phyloP scores from a whole-genome alignment of 2,888 invertebrate genomes.

The Ochropleura plecta region DNA sequence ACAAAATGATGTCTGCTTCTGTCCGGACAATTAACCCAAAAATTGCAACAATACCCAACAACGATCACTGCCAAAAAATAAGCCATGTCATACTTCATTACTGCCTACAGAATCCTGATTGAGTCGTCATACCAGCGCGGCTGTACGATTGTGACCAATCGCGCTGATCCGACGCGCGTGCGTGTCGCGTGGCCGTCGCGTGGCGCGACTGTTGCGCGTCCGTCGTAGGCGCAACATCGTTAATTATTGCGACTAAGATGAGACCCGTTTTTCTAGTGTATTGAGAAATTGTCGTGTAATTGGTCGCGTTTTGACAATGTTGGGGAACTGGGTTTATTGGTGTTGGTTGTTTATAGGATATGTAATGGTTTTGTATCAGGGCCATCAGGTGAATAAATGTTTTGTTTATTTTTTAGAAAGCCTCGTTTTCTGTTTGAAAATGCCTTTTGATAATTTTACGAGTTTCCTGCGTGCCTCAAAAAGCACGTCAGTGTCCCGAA shows the following conservation, averaged over 20 bases:
- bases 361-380: conserved; percentile 16
- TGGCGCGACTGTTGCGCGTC: conserved; percentile 63
- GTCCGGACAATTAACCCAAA: conserved; percentile 1
- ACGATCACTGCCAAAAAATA: conserved; percentile 70
- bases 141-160: conserved; percentile 69
- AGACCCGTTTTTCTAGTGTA: conserved; percentile 68
- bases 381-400: background rate
- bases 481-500: too few relatives aligned
- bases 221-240: conserved; percentile 75
- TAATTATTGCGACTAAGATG: conserved; percentile 75
- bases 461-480: too few relatives aligned
- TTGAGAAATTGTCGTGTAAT: conserved; percentile 61
- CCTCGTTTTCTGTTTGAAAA: too few relatives aligned
- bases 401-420: background rate
- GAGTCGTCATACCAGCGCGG: conserved; percentile 75
- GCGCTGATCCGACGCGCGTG: conserved; percentile 80
- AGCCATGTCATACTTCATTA: conserved; percentile 86
- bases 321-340: conserved; percentile 30
- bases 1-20: background rate
- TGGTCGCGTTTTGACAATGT: conserved; percentile 56
- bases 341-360: conserved; percentile 19
- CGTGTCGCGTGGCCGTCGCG: conserved; percentile 74
- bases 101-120: conserved; percentile 79
- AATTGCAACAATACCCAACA: conserved; percentile 30
- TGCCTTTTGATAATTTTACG: too few relatives aligned